Evolutionary conservation across 2,113 vertebrate species (phyloP).

Genomic region (Morphnarchus princeps): DNA sequence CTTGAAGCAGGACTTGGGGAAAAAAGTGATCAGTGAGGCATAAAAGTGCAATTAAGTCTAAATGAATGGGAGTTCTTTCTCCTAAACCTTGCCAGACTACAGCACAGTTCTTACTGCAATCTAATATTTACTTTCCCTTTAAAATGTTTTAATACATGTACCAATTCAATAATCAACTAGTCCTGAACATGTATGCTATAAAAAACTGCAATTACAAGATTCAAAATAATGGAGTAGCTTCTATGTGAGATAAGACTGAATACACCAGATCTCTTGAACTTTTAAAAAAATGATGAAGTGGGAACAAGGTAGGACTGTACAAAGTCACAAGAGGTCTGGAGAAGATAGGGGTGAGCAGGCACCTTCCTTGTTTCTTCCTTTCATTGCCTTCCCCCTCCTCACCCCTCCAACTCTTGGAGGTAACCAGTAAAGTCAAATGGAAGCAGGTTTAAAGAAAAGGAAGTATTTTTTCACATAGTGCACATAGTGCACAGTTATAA

Average conservation of each 20-base stretch:
- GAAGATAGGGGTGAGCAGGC: background rate
- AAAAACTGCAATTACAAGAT: background rate
- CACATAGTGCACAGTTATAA: background rate
- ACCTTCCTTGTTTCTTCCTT: background rate
- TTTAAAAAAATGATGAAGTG: background rate
- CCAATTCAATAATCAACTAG: background rate
- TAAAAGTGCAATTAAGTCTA: constrained; percentile 45
- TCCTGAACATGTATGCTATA: background rate
- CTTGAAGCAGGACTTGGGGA: constrained; percentile 37
- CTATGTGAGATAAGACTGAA: background rate
- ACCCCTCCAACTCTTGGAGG: background rate
- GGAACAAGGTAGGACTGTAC: background rate
- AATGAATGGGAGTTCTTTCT: constrained; percentile 48
- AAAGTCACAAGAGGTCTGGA: background rate
- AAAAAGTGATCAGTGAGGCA: constrained; percentile 40
- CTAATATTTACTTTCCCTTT: background rate
- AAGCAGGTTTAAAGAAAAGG: background rate
- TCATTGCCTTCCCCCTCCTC: background rate
- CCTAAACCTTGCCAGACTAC: background rate
- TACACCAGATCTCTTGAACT: background rate
- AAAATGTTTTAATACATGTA: background rate
- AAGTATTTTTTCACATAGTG: background rate
- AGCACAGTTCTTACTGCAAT: background rate
- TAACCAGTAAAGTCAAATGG: background rate
- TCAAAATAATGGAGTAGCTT: background rate